Base-by-base conservation (phyloP, 2,113 vertebrate species). In the Rhinichthys klamathensis region DNA sequence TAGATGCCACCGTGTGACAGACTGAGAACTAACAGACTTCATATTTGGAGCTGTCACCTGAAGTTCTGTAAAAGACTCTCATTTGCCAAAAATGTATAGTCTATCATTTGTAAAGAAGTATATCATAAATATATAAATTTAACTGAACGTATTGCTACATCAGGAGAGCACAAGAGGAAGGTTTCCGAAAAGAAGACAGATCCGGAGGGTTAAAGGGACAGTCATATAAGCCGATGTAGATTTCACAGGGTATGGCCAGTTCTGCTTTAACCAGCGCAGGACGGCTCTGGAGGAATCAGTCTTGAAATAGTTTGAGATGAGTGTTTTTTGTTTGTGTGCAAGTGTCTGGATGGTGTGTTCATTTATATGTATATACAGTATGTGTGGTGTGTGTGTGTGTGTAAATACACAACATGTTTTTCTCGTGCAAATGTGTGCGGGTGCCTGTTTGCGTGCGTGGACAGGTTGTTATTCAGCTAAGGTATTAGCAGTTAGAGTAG, bases 1-100 rank as follows among this genome's bases (percentile, higher is more conserved):
- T 98, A 89, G 97, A 97, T 0, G 97, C 97, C 1, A 96, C 98
- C 0, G 98, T 99, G 91, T 98, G 95, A 74, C 13, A 44, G 78
- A 30, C 7, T 16, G 73, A 38, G 41, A 84, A 82, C 54, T 35
- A 77, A 72, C 61, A 58, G 82, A 63, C 80, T 91, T 84, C 35
- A 87, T 90, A 86, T 86, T 82, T 89, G 87, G 69, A 82, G 88
- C 54, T 73, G 75, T 81, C 75, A 56, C 74, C 79, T 69, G 69
- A 82, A 70, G 65, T 65, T 87, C 77, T 32, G 72, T 89, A 88
- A 84, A 86, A 63, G 83, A 93, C 76, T 87, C 92, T 89, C 91
- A 91, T 89, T 60, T 94, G 92, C 94, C 94, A 94, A 94, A 94
- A 91, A 91, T 93, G 86, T 89, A 91, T 92, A 92, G 92, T 89